These are phyloP conservation scores for Ariolimax columbianus DNA, from an alignment of 2,888 invertebrate genomes.

Conservation along the genomic window DNA sequence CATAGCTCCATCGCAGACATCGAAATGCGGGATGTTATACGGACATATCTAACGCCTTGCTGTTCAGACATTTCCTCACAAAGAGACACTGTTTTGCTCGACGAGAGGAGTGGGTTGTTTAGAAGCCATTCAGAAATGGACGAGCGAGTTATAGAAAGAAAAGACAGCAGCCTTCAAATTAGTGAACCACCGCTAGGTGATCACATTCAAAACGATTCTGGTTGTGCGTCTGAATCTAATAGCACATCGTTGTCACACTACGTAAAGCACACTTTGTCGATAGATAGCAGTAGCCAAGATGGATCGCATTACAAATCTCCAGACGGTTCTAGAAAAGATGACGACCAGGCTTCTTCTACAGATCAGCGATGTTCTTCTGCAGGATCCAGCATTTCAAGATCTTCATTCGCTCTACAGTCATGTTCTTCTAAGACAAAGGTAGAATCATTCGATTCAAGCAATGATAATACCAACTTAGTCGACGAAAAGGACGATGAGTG, in stretches of 20 bases:
- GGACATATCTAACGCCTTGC: not conserved
- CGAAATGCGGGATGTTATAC: not conserved
- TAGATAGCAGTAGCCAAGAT: constrained; percentile 18
- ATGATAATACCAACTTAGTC: not conserved
- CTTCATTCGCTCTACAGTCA: not conserved
- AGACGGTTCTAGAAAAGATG: not conserved
- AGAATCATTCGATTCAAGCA: not conserved
- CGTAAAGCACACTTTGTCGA: not conserved
- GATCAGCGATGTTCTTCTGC: not conserved
- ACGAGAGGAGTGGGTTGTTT: constrained; percentile 25
- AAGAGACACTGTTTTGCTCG: not conserved
- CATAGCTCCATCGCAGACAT: not conserved
- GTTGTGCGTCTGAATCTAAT: constrained; percentile 11
- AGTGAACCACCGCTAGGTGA: not conserved
- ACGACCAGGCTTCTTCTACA: not conserved
- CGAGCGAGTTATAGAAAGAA: not conserved
- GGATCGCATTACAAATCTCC: not conserved
- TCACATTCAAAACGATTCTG: not conserved
- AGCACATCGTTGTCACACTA: constrained; percentile 28
- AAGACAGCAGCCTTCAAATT: not conserved
- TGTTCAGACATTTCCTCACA: not conserved
- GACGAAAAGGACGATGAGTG: not conserved
- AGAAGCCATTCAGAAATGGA: not conserved
- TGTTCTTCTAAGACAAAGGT: constrained; percentile 1
- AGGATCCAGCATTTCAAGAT: not conserved